phyloP scores from a whole-genome alignment of 2,888 invertebrate species.

The Synergus itoensis region DNA sequence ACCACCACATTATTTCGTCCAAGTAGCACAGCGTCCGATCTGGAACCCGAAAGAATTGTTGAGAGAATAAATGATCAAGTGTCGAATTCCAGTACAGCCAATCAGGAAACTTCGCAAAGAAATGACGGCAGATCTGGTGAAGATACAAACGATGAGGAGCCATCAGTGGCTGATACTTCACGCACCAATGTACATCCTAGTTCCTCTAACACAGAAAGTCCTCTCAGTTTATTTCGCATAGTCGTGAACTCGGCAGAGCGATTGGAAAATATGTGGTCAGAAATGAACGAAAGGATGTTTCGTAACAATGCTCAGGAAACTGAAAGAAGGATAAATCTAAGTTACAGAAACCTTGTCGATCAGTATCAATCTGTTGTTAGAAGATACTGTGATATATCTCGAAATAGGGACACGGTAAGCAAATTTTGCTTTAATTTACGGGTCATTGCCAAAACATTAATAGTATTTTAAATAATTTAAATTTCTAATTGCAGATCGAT shows the following conservation, averaged over 20 bases:
- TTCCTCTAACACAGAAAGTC: conserved; percentile 1
- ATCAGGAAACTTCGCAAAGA: conserved; percentile 32
- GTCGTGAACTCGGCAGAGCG: conserved; percentile 46
- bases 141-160: conserved; percentile 57
- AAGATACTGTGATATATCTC: conserved; percentile 78
- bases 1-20: conserved; percentile 12
- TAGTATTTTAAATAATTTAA: neutral
- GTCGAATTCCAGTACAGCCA: conserved; percentile 6
- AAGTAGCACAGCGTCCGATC: conserved; percentile 55
- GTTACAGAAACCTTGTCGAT: conserved; percentile 78
- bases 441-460: conserved; percentile 22
- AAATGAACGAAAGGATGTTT: conserved; percentile 5
- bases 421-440: neutral
- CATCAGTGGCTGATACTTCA: conserved; percentile 39
- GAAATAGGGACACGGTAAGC: conserved; percentile 78
- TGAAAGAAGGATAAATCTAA: conserved; percentile 78
- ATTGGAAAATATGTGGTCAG: conserved; percentile 10
- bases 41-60: conserved; percentile 52
- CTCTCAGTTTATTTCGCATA: conserved; percentile 27
- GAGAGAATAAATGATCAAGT: conserved; percentile 55
- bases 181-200: conserved; percentile 17
- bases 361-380: conserved; percentile 79
- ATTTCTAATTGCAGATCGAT: conserved; percentile 80
- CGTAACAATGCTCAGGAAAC: conserved; percentile 55
- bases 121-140: conserved; percentile 50